Evolutionary conservation across 2,888 invertebrate species (phyloP).

Genomic region (Tiliacea aurago): DNA sequence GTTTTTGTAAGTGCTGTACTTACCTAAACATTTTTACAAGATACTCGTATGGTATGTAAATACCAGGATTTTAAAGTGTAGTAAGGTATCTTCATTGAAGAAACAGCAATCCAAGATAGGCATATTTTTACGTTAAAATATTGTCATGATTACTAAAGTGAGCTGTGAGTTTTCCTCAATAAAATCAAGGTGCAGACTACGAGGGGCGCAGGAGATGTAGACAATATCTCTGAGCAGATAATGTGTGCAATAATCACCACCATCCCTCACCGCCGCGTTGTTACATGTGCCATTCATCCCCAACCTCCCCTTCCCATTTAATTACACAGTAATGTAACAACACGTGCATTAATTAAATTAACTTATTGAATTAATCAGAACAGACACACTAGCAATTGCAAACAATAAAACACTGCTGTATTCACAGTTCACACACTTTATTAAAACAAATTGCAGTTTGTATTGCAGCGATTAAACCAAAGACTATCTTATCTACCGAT

Average conservation of each 20-base stretch:
- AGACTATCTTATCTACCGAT: slow-evolving; percentile 60
- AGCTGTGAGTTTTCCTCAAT: slow-evolving; percentile 54
- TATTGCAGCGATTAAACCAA: slow-evolving; percentile 31
- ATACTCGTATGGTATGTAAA: background rate
- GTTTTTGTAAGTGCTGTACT: background rate
- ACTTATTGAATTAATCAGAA: slow-evolving; percentile 76
- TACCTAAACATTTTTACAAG: background rate
- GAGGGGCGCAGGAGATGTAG: slow-evolving; percentile 69
- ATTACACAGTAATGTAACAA: slow-evolving; percentile 83
- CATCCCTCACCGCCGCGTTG: slow-evolving; percentile 81
- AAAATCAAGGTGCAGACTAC: slow-evolving; percentile 74
- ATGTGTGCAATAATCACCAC: slow-evolving; percentile 86
- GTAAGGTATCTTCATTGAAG: background rate
- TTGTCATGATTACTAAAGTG: slow-evolving; percentile 32
- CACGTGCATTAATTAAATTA: slow-evolving; percentile 76
- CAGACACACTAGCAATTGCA: slow-evolving; percentile 17
- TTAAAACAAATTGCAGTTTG: slow-evolving; percentile 34
- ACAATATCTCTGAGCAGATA: slow-evolving; percentile 77
- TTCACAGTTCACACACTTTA: background rate
- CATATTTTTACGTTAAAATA: background rate
- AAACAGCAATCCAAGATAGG: background rate
- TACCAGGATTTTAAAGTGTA: background rate
- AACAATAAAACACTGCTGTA: slow-evolving; percentile 27
- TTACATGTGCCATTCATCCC: slow-evolving; percentile 79
- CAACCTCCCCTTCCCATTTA: slow-evolving; percentile 77